These are phyloP conservation scores for Emydocephalus ijimae DNA, from an alignment of 2,113 vertebrate species.

Conservation along the genomic window DNA sequence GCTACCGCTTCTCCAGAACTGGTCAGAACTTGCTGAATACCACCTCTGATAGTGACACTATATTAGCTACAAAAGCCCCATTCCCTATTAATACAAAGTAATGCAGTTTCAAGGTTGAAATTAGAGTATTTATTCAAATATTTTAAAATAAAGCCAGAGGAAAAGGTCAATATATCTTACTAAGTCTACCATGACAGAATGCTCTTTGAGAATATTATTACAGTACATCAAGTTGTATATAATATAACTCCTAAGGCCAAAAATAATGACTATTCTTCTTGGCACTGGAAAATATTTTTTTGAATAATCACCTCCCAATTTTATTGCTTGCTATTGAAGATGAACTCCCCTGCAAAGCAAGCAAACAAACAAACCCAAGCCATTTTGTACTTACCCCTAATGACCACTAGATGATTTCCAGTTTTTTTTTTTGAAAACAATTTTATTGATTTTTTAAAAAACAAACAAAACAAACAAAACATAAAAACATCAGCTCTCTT, in stretches of 20 bases:
- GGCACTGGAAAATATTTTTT: background rate
- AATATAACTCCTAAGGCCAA: background rate
- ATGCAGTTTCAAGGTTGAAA: background rate
- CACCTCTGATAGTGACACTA: too few relatives aligned
- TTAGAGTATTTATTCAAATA: background rate
- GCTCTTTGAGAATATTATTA: background rate
- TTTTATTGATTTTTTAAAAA: too few relatives aligned
- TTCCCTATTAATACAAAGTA: background rate
- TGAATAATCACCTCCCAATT: background rate
- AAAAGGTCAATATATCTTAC: background rate
- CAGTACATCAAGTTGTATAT: background rate
- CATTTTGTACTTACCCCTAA: background rate
- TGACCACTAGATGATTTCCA: background rate
- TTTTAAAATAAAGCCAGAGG: background rate
- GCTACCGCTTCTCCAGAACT: too few relatives aligned
- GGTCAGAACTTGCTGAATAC: too few relatives aligned
- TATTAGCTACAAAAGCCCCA: background rate
- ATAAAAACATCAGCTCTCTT: too few relatives aligned
- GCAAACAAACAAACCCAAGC: background rate
- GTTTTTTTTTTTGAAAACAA: background rate
- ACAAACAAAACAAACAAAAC: too few relatives aligned
- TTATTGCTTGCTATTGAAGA: background rate
- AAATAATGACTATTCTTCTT: background rate
- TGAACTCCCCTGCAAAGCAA: background rate
- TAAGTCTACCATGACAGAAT: background rate